These are phyloP conservation scores for Carettochelys insculpta DNA, from an alignment of 2,113 vertebrate species.

Conservation along the genomic window DNA sequence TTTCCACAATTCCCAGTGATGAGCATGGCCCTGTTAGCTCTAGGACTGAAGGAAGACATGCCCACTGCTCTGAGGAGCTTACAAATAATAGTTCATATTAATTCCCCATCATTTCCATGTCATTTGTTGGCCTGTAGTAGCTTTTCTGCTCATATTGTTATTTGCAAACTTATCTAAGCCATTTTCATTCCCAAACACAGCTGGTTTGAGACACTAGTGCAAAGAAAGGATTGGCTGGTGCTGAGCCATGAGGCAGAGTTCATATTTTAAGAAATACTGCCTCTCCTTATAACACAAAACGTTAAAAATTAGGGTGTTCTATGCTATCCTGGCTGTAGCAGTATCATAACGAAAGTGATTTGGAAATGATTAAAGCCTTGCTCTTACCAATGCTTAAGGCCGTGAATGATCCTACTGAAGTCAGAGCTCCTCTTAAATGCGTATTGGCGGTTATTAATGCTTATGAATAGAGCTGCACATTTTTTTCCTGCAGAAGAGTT, in stretches of 20 bases:
- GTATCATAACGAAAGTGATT: background rate
- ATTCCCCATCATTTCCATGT: background rate
- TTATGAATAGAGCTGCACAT: background rate
- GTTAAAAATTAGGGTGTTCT: background rate
- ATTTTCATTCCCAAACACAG: background rate
- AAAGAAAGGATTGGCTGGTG: background rate
- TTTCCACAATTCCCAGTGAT: background rate
- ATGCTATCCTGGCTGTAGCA: background rate
- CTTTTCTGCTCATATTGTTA: accelerated
- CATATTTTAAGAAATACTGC: background rate
- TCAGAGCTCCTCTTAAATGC: background rate
- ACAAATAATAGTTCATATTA: background rate
- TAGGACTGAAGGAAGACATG: background rate
- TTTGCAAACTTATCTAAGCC: background rate
- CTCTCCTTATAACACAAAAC: background rate
- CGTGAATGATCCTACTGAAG: background rate
- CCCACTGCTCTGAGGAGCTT: background rate
- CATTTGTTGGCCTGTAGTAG: background rate
- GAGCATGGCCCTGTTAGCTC: no score
- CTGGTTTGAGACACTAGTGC: accelerated
- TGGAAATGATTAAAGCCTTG: background rate
- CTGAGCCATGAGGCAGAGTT: background rate
- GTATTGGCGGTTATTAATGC: background rate
- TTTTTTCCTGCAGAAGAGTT: background rate
- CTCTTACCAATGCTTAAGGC: background rate